Evolutionary conservation across 1,140 invertebrate species (phyloP).

Genomic region (Aphaenogaster ashmeadi): DNA sequence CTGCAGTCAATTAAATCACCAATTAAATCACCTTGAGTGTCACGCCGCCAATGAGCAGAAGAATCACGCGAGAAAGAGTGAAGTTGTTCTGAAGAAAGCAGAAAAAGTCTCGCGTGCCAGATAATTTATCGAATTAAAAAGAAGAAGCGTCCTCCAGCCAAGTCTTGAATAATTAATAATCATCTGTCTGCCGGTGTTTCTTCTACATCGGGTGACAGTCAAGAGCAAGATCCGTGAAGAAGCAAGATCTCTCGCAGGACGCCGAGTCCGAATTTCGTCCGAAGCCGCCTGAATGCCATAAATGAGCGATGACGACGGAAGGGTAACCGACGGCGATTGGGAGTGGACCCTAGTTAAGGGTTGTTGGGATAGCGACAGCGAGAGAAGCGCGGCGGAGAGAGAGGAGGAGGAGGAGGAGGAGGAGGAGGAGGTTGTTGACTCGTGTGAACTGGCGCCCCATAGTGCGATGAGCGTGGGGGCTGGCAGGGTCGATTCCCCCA

Average conservation of each 20-base stretch:
- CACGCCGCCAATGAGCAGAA: background rate
- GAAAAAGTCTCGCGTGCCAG: background rate
- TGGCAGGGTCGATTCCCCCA: constrained; percentile 84
- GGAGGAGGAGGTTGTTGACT: constrained; percentile 73
- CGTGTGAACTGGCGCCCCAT: constrained; percentile 85
- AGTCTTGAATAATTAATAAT: constrained; percentile 51
- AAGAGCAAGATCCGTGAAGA: background rate
- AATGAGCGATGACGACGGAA: constrained; percentile 85
- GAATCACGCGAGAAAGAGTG: background rate
- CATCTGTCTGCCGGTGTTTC: background rate
- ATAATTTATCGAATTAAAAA: background rate
- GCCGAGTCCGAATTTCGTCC: constrained; percentile 46
- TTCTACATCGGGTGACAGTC: background rate
- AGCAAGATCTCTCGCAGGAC: background rate
- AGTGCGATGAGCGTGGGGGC: constrained; percentile 84
- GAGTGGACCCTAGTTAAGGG: constrained; percentile 63
- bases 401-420: constrained; percentile 68
- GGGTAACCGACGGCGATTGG: constrained; percentile 73
- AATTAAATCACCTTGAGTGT: background rate
- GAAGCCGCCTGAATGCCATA: constrained; percentile 80
- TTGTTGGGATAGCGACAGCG: constrained; percentile 63
- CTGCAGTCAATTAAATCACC: constrained; percentile 48
- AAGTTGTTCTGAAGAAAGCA: background rate
- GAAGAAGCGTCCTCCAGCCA: background rate
- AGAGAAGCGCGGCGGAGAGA: constrained; percentile 52